These are phyloP conservation scores for Drosophila kokeensis DNA, from an alignment of 2,888 invertebrate species.

Conservation along the genomic window DNA sequence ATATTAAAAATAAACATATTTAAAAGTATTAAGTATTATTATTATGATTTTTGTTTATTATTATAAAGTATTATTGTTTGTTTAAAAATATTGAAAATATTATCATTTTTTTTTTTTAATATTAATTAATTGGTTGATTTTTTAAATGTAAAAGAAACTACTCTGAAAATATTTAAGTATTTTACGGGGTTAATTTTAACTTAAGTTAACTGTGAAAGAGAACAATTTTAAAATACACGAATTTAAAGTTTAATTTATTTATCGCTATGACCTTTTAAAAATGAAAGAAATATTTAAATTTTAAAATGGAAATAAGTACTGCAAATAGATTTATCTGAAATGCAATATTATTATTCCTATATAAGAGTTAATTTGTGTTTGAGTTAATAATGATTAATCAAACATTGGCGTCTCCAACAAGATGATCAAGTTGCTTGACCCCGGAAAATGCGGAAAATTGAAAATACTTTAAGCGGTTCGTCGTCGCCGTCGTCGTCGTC, in stretches of 20 bases:
- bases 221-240: no score
- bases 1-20: neutral
- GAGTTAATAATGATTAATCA: neutral
- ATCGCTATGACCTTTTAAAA: no score
- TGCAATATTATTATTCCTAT: neutral
- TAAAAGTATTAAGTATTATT: neutral
- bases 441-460: neutral
- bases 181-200: neutral
- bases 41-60: no score
- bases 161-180: neutral
- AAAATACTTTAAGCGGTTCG: slow-evolving; percentile 12
- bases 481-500: neutral
- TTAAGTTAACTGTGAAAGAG: no score
- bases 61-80: neutral
- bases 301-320: neutral
- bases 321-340: neutral
- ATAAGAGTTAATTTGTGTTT: rapidly evolving
- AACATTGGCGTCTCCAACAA: neutral
- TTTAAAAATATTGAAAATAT: rapidly evolving
- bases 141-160: rapidly evolving
- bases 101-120: neutral
- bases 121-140: neutral
- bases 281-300: no score
- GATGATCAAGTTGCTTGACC: neutral
- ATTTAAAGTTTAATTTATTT: no score